phyloP scores from a whole-genome alignment of 2,113 vertebrate genomes.

The Tachuris rubrigastra region DNA sequence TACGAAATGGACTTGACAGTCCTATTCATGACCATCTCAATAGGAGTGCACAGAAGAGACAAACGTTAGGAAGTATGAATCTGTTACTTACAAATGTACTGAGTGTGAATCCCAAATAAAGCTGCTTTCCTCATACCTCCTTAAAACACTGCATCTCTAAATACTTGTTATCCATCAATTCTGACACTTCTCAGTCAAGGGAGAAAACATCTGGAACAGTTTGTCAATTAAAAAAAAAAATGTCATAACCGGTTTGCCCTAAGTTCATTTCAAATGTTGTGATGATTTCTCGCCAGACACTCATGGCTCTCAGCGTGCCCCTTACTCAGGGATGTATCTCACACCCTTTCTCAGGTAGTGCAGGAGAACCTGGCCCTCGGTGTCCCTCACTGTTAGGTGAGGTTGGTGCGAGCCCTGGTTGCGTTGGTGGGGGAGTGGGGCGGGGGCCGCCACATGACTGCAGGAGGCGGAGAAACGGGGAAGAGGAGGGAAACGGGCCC shows the following conservation, averaged over 20 bases:
- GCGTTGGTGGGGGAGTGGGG: not conserved
- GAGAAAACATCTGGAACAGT: conserved; percentile 35
- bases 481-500: conserved; percentile 33
- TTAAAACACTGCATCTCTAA: conserved; percentile 57
- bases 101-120: conserved; percentile 36
- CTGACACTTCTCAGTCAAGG: conserved; percentile 45
- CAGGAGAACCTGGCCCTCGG: not conserved
- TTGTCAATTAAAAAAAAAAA: conserved; percentile 28
- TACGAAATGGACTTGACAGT: conserved; percentile 45
- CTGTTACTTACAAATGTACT: conserved; percentile 61
- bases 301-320: not conserved
- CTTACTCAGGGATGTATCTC: not conserved
- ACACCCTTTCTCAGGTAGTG: not conserved
- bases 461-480: conserved; percentile 30
- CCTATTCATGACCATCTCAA: conserved; percentile 45
- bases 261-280: conserved; percentile 15
- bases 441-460: conserved; percentile 55
- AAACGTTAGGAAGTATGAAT: conserved; percentile 58
- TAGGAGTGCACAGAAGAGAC: conserved; percentile 54
- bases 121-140: conserved; percentile 35
- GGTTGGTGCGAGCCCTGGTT: conserved; percentile 7
- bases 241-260: conserved; percentile 1
- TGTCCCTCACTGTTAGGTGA: conserved; percentile 53
- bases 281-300: conserved; percentile 43
- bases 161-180: conserved; percentile 34